These are phyloP conservation scores for Dicrurus megarhynchus DNA, from an alignment of 2,113 vertebrate genomes.

Conservation along the genomic window DNA sequence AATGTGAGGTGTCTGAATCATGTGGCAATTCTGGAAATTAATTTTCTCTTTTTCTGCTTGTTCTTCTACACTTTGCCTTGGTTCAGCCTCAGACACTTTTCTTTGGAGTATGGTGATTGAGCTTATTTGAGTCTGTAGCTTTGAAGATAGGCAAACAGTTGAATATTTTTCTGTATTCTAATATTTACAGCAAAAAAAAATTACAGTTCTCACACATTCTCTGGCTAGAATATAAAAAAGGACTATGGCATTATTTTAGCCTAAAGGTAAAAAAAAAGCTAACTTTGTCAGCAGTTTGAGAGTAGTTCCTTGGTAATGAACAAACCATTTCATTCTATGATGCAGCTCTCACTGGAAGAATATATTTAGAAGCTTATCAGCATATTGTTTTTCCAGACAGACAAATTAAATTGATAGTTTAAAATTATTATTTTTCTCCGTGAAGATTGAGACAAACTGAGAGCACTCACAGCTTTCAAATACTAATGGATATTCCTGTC, in stretches of 20 bases:
- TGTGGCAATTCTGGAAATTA: not conserved
- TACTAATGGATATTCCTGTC: not conserved
- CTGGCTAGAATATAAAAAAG: not conserved
- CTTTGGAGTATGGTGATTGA: not conserved
- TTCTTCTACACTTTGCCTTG: not conserved
- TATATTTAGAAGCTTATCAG: not conserved
- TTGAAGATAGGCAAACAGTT: not conserved
- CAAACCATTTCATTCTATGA: not conserved
- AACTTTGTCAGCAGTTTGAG: not conserved
- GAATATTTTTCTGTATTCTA: not conserved
- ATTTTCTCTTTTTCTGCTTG: not conserved
- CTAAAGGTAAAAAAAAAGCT: not conserved
- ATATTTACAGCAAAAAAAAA: not conserved
- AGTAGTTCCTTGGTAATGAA: not conserved
- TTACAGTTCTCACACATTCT: not conserved
- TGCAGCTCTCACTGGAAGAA: not conserved
- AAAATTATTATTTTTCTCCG: not conserved
- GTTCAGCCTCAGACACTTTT: not conserved
- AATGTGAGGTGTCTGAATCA: not conserved
- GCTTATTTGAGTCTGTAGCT: not conserved
- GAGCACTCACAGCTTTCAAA: not conserved
- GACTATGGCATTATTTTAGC: not conserved
- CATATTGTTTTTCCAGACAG: not conserved
- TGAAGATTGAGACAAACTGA: not conserved
- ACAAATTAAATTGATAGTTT: not conserved